These are phyloP conservation scores for Ips nitidus DNA, from an alignment of 1,140 invertebrate genomes.

Conservation along the genomic window DNA sequence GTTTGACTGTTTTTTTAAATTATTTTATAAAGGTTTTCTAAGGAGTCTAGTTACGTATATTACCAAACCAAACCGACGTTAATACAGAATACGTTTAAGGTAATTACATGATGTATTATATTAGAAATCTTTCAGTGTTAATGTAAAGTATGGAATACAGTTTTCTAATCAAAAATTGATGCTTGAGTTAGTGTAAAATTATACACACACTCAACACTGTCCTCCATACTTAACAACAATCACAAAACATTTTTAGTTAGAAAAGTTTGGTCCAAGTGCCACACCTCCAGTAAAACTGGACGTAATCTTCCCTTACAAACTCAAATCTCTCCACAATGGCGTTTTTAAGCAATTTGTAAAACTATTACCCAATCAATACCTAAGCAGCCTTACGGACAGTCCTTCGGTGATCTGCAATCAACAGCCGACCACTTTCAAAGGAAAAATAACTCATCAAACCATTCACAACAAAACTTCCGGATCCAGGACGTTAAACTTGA, in stretches of 20 bases:
- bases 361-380: neutral
- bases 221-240: neutral
- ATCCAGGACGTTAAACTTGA: neutral
- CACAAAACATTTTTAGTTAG: slow-evolving; percentile 43
- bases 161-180: too few relatives aligned
- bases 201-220: too few relatives aligned
- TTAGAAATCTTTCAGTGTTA: neutral
- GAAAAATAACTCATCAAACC: neutral
- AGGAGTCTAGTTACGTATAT: slow-evolving; percentile 45
- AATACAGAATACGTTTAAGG: slow-evolving; percentile 33
- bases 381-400: neutral
- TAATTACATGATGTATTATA: slow-evolving; percentile 4
- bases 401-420: neutral
- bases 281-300: slow-evolving; percentile 29
- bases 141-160: neutral
- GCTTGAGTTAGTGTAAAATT: too few relatives aligned
- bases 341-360: neutral
- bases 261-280: slow-evolving; percentile 53
- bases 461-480: neutral
- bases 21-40: slow-evolving; percentile 44
- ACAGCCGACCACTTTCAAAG: neutral
- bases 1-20: neutral
- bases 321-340: neutral
- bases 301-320: slow-evolving; percentile 12
- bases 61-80: slow-evolving; percentile 23